These are phyloP conservation scores for Temnothorax curvispinosus DNA, from an alignment of 1,140 invertebrate species.

Conservation along the genomic window DNA sequence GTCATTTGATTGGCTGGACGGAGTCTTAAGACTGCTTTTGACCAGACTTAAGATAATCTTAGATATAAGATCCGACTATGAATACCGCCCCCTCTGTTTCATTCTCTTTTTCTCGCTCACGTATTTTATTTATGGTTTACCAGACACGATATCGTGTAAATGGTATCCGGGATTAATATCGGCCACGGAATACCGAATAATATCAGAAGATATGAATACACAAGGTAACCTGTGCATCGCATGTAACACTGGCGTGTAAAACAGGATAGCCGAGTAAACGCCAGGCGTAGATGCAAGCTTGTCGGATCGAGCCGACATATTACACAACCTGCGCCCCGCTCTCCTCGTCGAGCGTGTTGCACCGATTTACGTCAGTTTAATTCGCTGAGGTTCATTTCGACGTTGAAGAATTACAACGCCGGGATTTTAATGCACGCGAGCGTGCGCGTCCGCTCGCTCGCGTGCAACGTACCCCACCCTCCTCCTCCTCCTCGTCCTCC, in stretches of 20 bases:
- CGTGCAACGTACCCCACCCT: slow-evolving; percentile 14
- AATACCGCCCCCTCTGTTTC: too few species aligned
- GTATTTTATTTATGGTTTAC: neutral
- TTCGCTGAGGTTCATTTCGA: slow-evolving; percentile 56
- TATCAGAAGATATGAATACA: slow-evolving; percentile 15
- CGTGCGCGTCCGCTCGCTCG: slow-evolving; percentile 2
- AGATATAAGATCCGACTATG: too few species aligned
- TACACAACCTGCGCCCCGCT: neutral
- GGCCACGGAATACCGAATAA: slow-evolving; percentile 22
- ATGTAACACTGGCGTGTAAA: slow-evolving; percentile 38
- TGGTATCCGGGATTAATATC: neutral
- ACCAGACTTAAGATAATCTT: too few species aligned
- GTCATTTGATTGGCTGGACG: too few species aligned
- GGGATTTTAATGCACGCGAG: slow-evolving; percentile 56
- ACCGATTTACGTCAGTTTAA: slow-evolving; percentile 55
- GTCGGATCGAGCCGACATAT: slow-evolving; percentile 38
- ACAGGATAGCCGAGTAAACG: slow-evolving; percentile 30
- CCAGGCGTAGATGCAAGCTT: slow-evolving; percentile 23
- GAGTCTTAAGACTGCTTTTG: too few species aligned
- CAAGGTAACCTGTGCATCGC: slow-evolving; percentile 19
- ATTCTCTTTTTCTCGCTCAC: neutral
- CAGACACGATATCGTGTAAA: slow-evolving; percentile 4
- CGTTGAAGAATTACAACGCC: slow-evolving; percentile 53
- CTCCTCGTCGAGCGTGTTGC: slow-evolving; percentile 16
- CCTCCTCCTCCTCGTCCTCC: neutral